Evolutionary conservation across 1,140 invertebrate genomes (phyloP), one percentile per base, ranked within the genome.

Genomic region (Octopus sinensis): DNA sequence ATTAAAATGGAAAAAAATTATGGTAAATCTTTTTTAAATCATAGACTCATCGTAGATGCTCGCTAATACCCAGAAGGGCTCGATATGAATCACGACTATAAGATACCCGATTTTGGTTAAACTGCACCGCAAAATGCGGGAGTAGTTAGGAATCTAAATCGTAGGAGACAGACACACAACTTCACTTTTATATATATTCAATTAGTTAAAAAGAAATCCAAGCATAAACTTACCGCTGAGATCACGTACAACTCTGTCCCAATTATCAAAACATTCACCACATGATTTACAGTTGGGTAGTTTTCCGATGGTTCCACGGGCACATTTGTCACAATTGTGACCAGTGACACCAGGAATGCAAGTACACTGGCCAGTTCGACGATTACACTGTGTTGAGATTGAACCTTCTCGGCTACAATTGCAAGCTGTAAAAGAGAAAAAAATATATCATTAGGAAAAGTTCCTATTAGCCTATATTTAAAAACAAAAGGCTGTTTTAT

Each of bases 231-330:
- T 89, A 93, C 93, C 91, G 91, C 92, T 92, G 5, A 96, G 91
- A 78, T 94, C 94, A 82, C 93, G 92, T 54, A 99, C 93, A 83
- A 98, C 95, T 71, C 93, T 84, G 91, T 99, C 97, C 98, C 98
- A 99, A 89, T 98, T 98, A 88, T 98, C 95, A 90, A 99, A 99
- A 91, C 98, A 99, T 90, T 99, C 98, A 13, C 98, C 98, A 91
- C 98, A 99, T 0, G 97, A 94, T 71, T 93, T 92, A 89, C 98
- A 99, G 85, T 95, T 92, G 0, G 98, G 98, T 62, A 97, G 95
- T 73, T 93, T 91, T 9, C 98, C 98, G 68, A 96, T 93, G 86
- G 95, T 99, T 43, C 98, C 98, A 81, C 98, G 93, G 71, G 95
- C 97, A 91, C 98, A 99, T 84, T 94, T 92, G 89, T 99, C 96